A percentile compares a stretch with the other conserved stretches of the same genome.
These are phyloP conservation scores for Hyaena hyaena DNA, from an alignment of 2,113 vertebrate genomes.

Conservation along the genomic window DNA sequence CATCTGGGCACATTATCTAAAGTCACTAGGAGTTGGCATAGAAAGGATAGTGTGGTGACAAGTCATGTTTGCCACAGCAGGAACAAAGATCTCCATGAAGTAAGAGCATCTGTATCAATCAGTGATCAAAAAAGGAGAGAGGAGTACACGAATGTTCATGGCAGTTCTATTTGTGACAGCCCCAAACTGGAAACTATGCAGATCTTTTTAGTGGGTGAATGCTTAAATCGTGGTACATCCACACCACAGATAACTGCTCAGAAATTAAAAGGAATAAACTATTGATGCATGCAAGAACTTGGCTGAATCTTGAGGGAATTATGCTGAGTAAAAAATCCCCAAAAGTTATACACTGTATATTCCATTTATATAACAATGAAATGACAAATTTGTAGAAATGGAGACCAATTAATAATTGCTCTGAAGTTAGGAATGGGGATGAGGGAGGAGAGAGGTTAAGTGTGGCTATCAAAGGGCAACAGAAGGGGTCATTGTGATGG, in stretches of 20 bases:
- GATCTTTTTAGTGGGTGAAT: background rate
- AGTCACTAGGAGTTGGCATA: slow-evolving; percentile 25
- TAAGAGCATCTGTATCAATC: background rate
- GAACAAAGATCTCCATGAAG: background rate
- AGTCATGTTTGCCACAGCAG: background rate
- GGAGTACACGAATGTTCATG: background rate
- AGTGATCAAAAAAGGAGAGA: background rate
- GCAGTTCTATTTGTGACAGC: background rate
- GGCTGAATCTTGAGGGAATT: background rate
- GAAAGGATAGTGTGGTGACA: background rate
- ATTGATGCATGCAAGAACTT: background rate
- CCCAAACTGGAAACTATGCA: background rate
- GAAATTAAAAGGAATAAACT: background rate
- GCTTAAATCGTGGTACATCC: background rate
- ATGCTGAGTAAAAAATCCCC: background rate
- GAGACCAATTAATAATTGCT: background rate
- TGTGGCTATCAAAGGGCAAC: background rate
- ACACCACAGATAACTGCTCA: background rate
- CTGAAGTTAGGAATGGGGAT: background rate
- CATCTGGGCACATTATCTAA: background rate
- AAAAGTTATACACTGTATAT: background rate
- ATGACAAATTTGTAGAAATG: background rate
- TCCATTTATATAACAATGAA: background rate
- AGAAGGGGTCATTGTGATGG: background rate
- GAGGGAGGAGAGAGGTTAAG: background rate